Base-by-base conservation (phyloP, 2,797 vertebrate genomes). In the Podargus strigoides region DNA sequence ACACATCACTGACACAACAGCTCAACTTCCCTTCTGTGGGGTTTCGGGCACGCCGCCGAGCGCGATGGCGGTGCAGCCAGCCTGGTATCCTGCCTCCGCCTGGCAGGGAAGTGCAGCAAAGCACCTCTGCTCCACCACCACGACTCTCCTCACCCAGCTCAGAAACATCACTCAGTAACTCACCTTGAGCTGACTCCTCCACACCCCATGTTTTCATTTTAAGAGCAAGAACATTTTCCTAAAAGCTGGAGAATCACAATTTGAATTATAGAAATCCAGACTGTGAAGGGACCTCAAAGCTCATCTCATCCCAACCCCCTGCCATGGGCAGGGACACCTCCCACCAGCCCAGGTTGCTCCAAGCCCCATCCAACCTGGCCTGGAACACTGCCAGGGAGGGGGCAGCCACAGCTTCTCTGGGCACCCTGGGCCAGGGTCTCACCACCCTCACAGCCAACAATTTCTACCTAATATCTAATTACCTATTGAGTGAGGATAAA, bases 21-120 rank as follows among this genome's bases (percentile, higher is more conserved):
- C 84, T 83, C 72, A 15, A 18, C 36, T 84, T 66, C 28, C 32
- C 63, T 42, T 11, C 37, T 2, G 6, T 12, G 3, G 56, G 15
- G 18, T 7, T 91, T 30, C 41, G 10, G 16, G 47, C 66, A 52
- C 1, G 4, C 68, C 59, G 73, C 30, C 3, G 0, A 70, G 53
- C 2, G 1, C 9, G 1, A 16, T 2, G 36, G 56, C 7, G 3
- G 70, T 6, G 21, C 56, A 63, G 49, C 50, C 42, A 10, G 0
- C 20, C 84, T 26, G 73, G 21, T 67, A 42, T 17, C 23, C 62
- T 28, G 44, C 67, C 41, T 63, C 53, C 3, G 5, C 67, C 23
- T 24, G 3, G 5, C n/a, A 58, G 55, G 28, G 24, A 18, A 63
- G 69, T 3, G 18, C 21, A 67, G 63, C n/a, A 52, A 50, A 81